A percentile compares a stretch with the other conserved stretches of the same genome.
These are phyloP conservation scores for Drosophila micromelanica DNA, from an alignment of 1,140 invertebrate genomes.

Conservation along the genomic window DNA sequence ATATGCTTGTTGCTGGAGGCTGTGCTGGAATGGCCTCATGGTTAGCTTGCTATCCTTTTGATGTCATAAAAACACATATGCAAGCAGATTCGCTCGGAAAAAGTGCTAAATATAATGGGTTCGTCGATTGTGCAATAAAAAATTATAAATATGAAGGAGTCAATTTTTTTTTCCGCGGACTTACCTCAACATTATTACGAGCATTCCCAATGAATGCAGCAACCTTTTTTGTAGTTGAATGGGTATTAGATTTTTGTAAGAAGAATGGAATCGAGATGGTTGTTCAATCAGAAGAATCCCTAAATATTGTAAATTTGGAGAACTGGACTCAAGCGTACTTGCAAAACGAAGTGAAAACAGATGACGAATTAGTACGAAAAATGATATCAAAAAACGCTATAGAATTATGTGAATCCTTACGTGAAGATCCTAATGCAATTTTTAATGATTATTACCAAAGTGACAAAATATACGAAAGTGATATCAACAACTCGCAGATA, in stretches of 20 bases:
- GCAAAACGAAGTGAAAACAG: conserved; percentile 17
- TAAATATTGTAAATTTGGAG: conserved; percentile 58
- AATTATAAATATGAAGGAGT: conserved; percentile 89
- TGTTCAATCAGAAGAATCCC: conserved; percentile 29
- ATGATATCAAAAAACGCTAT: conserved; percentile 48
- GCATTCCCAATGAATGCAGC: conserved; percentile 97
- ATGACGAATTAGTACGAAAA: conserved; percentile 57
- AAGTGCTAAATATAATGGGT: conserved; percentile 87
- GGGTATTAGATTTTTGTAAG: conserved; percentile 86
- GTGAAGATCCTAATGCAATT: conserved; percentile 3
- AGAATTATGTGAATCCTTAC: conserved; percentile 7
- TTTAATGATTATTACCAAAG: conserved; percentile 23
- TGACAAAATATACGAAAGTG: conserved; percentile 26
- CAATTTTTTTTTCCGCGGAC: conserved; percentile 88
- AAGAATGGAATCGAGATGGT: conserved; percentile 54
- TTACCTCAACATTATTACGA: conserved; percentile 91
- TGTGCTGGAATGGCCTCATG: conserved; percentile 93
- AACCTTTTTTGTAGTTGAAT: conserved; percentile 94
- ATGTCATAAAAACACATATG: conserved; percentile 94
- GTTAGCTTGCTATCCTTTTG: conserved; percentile 93
- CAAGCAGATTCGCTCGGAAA: conserved; percentile 89
- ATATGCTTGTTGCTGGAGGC: conserved; percentile 91
- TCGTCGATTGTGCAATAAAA: conserved; percentile 89
- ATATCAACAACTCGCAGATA: not conserved
- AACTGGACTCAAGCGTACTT: conserved; percentile 34